Base-by-base conservation (phyloP, 2,888 invertebrate species). In the Aromia moschata region DNA sequence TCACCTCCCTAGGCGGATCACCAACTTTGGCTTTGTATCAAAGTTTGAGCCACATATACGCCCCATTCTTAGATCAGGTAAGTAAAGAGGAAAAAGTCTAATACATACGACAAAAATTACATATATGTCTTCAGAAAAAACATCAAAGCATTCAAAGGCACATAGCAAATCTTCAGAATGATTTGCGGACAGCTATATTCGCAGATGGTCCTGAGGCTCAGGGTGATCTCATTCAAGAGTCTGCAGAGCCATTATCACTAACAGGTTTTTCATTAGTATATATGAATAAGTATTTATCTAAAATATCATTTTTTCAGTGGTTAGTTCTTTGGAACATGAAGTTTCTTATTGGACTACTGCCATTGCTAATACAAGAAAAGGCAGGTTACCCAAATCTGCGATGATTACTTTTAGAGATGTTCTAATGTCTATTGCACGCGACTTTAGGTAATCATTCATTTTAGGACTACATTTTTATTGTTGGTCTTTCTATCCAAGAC, bases 311-410 rank as follows among this genome's bases (percentile, higher is more conserved):
- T 2, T 62, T 67, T 54, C 76, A 89, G 90, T 88, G 43, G 86
- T 90, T 45, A 77, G 88, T 65, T 84, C 85, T 33, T 83, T 90
- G 40, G 84, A 86, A 64, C 90, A 92, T 81, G 92, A 92, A 82
- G 80, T 89, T 40, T 85, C 88, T 69, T 89, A 87, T 76, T 92
- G 92, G 92, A 83, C 82, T 63, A 83, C 85, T 12, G 70, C 85
- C 30, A 78, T 82, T n/a, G 81, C 84, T 46, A 83, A 83, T 44
- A 81, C 61, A 9, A 69, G 68, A 53, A 84, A 84, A 71, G 79
- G 80, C 4, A 83, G 83, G 67, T 85, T 85, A 31, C 84, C 86
- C 45, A 84, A 81, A 70, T 85, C 85, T 62, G 83, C 84, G 63
- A 87, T 87, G 10, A 79, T 82, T 49, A 80, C 84, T 20, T 89